phyloP scores from a whole-genome alignment of 2,797 vertebrate species.

The Siniperca scherzeri region DNA sequence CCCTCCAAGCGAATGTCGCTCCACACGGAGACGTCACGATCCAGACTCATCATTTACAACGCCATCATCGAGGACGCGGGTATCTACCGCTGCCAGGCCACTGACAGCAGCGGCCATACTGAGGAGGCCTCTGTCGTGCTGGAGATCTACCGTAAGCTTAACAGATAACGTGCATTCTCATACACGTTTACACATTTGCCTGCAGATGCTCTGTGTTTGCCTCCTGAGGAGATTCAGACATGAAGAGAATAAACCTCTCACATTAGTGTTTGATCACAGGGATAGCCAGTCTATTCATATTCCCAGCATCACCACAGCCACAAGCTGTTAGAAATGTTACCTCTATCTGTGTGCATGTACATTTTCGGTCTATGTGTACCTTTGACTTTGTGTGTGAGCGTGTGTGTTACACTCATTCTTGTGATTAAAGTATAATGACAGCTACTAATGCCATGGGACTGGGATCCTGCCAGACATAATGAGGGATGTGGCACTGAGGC shows the following conservation, averaged over 20 bases:
- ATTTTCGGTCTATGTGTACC: constrained; percentile 26
- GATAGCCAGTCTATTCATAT: constrained; percentile 54
- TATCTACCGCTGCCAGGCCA: constrained; percentile 96
- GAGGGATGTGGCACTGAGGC: constrained; percentile 59
- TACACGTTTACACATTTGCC: constrained; percentile 12
- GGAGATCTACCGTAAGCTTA: constrained; percentile 96
- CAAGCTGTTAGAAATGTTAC: constrained; percentile 23
- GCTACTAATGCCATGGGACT: constrained; percentile 54
- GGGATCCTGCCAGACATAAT: constrained; percentile 72
- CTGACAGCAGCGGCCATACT: constrained; percentile 90
- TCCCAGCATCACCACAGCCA: constrained; percentile 28
- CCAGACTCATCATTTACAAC: constrained; percentile 96
- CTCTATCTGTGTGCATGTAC: constrained; percentile 22
- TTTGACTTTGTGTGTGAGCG: constrained; percentile 47
- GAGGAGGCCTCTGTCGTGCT: constrained; percentile 96
- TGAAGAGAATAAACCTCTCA: constrained; percentile 51
- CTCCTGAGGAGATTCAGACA: constrained; percentile 34
- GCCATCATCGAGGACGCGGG: constrained; percentile 97
- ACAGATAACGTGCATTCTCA: constrained; percentile 16
- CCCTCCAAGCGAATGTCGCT: constrained; percentile 91
- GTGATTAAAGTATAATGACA: constrained; percentile 74
- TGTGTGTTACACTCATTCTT: constrained; percentile 51
- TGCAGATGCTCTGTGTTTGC: constrained; percentile 30
- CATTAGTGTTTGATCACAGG: constrained; percentile 62
- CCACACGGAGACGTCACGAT: constrained; percentile 92